Evolutionary conservation across 2,888 invertebrate species (phyloP).

Genomic region (Hanleya hanleyi): DNA sequence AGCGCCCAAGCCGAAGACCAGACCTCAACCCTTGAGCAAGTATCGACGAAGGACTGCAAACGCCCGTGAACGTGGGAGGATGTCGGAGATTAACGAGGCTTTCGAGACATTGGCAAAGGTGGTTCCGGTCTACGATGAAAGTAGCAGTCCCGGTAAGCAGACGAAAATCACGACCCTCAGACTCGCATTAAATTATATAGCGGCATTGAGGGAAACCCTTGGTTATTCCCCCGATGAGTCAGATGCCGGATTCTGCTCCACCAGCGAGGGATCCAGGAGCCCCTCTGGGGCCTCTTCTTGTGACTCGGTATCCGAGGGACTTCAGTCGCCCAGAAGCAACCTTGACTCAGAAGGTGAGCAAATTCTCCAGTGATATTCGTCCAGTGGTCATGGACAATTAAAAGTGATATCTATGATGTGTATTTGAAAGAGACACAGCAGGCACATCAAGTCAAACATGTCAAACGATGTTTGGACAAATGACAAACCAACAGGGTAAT

Average conservation of each 20-base stretch:
- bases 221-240: constrained; percentile 37
- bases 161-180: constrained; percentile 92
- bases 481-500: no score
- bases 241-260: not conserved
- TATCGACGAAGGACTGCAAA: constrained; percentile 93
- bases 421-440: no score
- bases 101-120: constrained; percentile 87
- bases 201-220: constrained; percentile 77
- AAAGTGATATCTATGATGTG: no score
- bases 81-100: constrained; percentile 92
- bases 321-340: not conserved
- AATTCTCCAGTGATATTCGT: no score
- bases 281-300: not conserved
- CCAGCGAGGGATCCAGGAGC: not conserved
- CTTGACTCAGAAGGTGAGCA: constrained; percentile 12
- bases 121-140: constrained; percentile 78
- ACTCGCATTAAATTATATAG: constrained; percentile 90
- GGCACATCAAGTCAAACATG: no score
- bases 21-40: constrained; percentile 84
- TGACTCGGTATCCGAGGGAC: not conserved
- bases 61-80: constrained; percentile 88
- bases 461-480: no score
- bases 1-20: constrained; percentile 74
- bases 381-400: no score
- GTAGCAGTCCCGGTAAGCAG: constrained; percentile 78